Evolutionary conservation across 2,113 vertebrate species (phyloP).

Genomic region (Scopus umbretta): DNA sequence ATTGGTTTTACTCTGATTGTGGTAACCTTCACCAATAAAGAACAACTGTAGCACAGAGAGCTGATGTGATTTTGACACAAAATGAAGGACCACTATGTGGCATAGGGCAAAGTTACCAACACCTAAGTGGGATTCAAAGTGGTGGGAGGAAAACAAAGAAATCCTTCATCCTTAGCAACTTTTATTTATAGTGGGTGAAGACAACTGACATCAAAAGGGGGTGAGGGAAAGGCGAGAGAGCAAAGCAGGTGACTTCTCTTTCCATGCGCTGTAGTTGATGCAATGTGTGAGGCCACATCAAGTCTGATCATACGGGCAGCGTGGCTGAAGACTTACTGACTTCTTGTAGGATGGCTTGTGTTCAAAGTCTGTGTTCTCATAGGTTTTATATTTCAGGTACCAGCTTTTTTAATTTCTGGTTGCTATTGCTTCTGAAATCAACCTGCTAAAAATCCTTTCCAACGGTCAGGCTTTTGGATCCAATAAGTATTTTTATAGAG

Average conservation of each 20-base stretch:
- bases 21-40: neutral
- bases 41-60: neutral
- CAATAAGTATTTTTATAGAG: neutral
- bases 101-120: neutral
- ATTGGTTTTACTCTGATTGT: neutral
- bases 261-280: neutral
- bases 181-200: neutral
- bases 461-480: neutral
- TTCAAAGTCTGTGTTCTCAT: neutral
- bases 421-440: neutral
- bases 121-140: neutral
- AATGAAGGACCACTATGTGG: rapidly evolving
- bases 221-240: neutral
- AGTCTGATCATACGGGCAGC: neutral
- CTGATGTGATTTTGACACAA: neutral
- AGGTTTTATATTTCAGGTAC: neutral
- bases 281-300: neutral
- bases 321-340: neutral
- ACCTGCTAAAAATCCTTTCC: neutral
- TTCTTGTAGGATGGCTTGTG: neutral
- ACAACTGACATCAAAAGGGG: neutral
- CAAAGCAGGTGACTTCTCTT: neutral
- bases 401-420: neutral
- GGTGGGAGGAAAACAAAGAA: neutral
- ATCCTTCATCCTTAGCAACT: neutral